phyloP scores from a whole-genome alignment of 2,797 vertebrate species.

The Neosalanx taihuensis region DNA sequence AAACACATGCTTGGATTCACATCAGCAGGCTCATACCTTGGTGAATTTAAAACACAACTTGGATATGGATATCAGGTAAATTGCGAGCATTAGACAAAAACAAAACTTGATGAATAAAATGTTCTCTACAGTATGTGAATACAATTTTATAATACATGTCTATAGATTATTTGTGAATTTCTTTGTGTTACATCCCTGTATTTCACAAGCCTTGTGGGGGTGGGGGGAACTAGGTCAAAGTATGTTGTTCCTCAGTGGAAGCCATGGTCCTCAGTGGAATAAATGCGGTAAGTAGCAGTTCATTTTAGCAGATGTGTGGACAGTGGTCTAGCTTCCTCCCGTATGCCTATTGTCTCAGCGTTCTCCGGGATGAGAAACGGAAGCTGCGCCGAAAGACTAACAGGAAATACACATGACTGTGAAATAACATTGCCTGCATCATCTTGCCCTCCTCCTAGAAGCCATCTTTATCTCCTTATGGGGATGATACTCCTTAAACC shows the following conservation, averaged over 20 bases:
- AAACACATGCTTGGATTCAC: conserved; percentile 61
- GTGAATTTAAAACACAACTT: conserved; percentile 55
- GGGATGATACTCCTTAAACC: neutral
- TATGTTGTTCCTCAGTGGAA: conserved; percentile 59
- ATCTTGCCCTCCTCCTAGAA: conserved; percentile 40
- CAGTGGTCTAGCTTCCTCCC: conserved; percentile 72
- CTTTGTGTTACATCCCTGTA: neutral
- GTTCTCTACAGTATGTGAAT: too few relatives aligned
- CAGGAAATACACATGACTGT: conserved; percentile 70
- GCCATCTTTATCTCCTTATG: neutral
- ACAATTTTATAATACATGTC: too few relatives aligned
- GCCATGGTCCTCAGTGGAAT: conserved; percentile 67
- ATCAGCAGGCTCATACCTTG: conserved; percentile 61
- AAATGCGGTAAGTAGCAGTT: conserved; percentile 71
- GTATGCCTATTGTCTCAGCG: conserved; percentile 74
- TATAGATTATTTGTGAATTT: too few relatives aligned
- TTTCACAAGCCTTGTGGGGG: neutral
- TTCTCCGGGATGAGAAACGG: conserved; percentile 72
- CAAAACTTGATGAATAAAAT: neutral
- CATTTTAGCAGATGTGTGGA: conserved; percentile 74
- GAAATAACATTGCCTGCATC: conserved; percentile 58
- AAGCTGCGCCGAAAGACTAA: conserved; percentile 70
- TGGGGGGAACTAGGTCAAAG: conserved; percentile 23
- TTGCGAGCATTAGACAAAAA: conserved; percentile 48
- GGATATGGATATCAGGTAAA: conserved; percentile 43